Conservation (phyloP, 2,113 vertebrate genomes). For the Sceloporus undulatus region DNA sequence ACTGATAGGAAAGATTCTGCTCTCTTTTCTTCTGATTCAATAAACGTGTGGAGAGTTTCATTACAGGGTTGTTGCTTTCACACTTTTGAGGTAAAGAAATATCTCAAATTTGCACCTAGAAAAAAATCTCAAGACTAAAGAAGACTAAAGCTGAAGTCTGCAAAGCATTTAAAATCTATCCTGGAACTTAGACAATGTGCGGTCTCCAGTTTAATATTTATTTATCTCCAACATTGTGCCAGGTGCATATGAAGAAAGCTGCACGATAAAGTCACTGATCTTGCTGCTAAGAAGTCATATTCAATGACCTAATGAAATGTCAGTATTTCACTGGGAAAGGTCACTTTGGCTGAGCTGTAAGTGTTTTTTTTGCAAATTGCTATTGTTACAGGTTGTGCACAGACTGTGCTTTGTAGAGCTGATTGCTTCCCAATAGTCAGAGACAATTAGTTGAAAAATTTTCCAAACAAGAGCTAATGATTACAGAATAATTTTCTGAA, state of each 20-base stretch:
- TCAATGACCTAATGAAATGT: constrained; percentile 16
- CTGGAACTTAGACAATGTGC: background rate
- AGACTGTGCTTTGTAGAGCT: background rate
- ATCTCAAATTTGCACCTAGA: too few species aligned
- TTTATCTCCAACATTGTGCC: background rate
- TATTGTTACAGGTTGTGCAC: background rate
- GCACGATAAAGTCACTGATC: background rate
- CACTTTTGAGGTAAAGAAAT: too few species aligned
- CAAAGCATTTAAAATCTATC: background rate
- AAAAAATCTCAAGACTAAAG: too few species aligned
- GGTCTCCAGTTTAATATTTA: background rate
- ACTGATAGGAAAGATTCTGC: background rate
- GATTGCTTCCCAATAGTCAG: background rate
- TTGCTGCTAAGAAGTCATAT: background rate
- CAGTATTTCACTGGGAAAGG: constrained; percentile 17
- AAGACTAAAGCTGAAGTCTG: background rate
- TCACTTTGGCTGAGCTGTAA: constrained; percentile 35
- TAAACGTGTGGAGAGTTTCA: background rate
- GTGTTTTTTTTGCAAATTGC: constrained; percentile 39
- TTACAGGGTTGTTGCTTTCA: too few species aligned
- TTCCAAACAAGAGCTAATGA: background rate
- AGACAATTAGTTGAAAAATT: background rate
- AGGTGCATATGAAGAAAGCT: background rate
- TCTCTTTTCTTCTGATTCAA: background rate
- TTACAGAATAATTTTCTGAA: background rate